These are phyloP conservation scores for Dolichomitus sp. DNA, from an alignment of 2,888 invertebrate genomes.

Conservation along the genomic window DNA sequence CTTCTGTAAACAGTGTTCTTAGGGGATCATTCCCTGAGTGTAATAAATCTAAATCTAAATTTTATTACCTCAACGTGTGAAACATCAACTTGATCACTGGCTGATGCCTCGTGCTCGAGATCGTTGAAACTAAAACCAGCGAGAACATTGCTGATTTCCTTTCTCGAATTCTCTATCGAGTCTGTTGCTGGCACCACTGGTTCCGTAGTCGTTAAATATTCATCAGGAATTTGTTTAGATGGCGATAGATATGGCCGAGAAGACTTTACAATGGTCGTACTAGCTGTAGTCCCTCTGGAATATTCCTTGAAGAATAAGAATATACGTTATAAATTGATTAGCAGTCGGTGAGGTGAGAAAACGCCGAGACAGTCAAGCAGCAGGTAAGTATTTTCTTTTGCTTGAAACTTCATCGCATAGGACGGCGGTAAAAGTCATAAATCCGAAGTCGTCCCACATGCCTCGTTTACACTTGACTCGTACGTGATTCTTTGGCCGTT, in stretches of 20 bases:
- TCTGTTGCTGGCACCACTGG: constrained; percentile 62
- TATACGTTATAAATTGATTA: constrained; percentile 50
- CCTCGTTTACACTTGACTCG: constrained; percentile 54
- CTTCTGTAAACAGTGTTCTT: too few relatives aligned
- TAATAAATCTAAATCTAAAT: too few relatives aligned
- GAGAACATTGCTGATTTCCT: constrained; percentile 68
- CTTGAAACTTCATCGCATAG: constrained; percentile 40
- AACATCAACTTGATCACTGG: constrained; percentile 72
- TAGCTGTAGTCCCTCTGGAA: constrained; percentile 77
- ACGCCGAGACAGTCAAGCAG: constrained; percentile 28
- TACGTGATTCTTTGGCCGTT: constrained; percentile 60
- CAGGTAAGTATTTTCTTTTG: constrained; percentile 25
- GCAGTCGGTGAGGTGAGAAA: constrained; percentile 26
- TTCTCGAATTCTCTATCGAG: constrained; percentile 47
- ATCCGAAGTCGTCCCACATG: constrained; percentile 64
- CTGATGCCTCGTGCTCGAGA: constrained; percentile 75
- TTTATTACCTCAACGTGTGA: constrained; percentile 69
- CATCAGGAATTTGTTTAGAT: constrained; percentile 93
- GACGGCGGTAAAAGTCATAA: constrained; percentile 57
- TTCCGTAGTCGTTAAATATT: constrained; percentile 90
- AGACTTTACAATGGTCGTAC: constrained; percentile 77
- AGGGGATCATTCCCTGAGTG: too few relatives aligned
- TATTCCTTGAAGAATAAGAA: constrained; percentile 78
- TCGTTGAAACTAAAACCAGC: constrained; percentile 79
- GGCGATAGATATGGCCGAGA: constrained; percentile 86